Base-by-base conservation (phyloP, 2,888 invertebrate species). In the Lypha dubia region DNA sequence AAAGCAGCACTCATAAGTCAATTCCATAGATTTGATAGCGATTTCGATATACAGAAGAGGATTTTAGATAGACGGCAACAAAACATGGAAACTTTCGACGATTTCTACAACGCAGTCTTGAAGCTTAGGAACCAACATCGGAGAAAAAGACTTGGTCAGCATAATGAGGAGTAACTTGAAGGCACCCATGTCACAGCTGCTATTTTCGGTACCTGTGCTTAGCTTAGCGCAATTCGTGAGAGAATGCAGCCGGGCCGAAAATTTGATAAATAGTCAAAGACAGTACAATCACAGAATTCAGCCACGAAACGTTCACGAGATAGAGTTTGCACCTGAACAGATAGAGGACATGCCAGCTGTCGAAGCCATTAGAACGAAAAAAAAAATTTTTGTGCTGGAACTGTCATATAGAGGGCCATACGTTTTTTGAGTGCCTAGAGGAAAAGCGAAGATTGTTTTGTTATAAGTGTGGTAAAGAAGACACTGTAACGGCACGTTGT, bases 391-490 rank as follows among this genome's bases (percentile, higher is more conserved):
- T 22, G 4, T 44, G 63, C 11, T 44, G 44, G 63, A 63, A 63
- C 13, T 28, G 63, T 9, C 5, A 15, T n/a, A 32, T 11, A 9
- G 24, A 28, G 7, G 32, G 32, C 3, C 32, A 32, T 7, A 32
- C 32, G 7, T 32, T 32, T 7, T 6, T 32, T 3, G 63, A 63
- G 1, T 63, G 63, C 22, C n/a, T 8, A 24, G 44, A 44, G 4
- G 44, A 44, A 28, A 63, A 8, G 1, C 20, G 44, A 15, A 22
- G n/a, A 9, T n/a, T 44, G 3, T 46, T 63, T n/a, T 63, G 63
- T 24, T 63, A 24, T 28, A 63, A 46, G 15, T 63, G 63, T 17
- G 63, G 63, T n/a, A 7, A 15, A 9, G 44, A 22, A 63, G 11
- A 46, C 9, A 28, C 44, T 0, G 63, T 63, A 3, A 63, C 44